Evolutionary conservation across 2,113 vertebrate species (phyloP), one percentile per base, ranked within the genome.

Genomic region (Ceyx margarethae): DNA sequence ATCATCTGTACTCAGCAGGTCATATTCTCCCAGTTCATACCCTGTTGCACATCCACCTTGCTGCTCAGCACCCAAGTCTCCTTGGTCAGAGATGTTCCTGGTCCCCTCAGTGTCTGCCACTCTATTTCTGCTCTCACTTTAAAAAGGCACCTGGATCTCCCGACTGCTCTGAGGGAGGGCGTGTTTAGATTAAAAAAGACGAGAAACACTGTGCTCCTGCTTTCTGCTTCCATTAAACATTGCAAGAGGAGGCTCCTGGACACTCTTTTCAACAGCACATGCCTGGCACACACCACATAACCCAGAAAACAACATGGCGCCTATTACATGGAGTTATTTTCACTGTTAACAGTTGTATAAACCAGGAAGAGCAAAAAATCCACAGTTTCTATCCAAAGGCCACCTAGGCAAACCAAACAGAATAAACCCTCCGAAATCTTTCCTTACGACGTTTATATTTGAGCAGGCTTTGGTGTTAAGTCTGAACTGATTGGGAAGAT

Each of bases 401-500:
- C 68, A 78, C 18, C 15, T 10, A 8, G 26, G 43, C 46, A 60
- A 85, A 48, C 37, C 60, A 25, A 81, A 81, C 79, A 35, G 0
- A 1, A 2, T 8, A 91, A 95, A 93, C 65, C 88, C 82, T 11
- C 61, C 4, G 13, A 79, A 79, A 94, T 22, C 90, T 90, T 86
- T 74, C 90, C 78, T 4, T 48, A 8, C 0, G 23, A 78, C 93
- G 79, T 90, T 81, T 78, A 5, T 93, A 83, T 93, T 93, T 87
- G 90, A 95, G 87, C 73, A 75, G 92, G 90, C 79, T 96, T 94
- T 88, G 69, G 37, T 43, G 86, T 79, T 88, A 97, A 92, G 82
- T 81, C 95, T 46, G 90, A n/a, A 18, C 69, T 93, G 95, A 96
- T 92, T 87, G 91, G 83, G 90, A 80, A 95, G 94, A 93, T 90